Evolutionary conservation across 1,140 invertebrate genomes (phyloP).

Genomic region (Druon quercuslanigerum): DNA sequence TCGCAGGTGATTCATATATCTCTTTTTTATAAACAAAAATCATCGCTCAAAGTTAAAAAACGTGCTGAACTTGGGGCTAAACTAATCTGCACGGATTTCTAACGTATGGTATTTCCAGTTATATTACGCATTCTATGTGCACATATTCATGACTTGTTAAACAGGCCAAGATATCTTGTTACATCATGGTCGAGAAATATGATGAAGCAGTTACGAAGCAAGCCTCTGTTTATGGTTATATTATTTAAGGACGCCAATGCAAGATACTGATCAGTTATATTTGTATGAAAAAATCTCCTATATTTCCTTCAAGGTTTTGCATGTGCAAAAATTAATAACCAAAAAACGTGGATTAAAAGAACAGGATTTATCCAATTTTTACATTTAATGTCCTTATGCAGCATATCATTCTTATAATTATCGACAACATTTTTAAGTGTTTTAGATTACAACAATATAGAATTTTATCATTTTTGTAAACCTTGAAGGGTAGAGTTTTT

Average conservation of each 20-base stretch:
- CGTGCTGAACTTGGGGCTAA: slow-evolving; percentile 27
- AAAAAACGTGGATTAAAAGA: no score
- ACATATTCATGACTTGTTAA: slow-evolving; percentile 2
- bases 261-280: no score
- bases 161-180: slow-evolving; percentile 20
- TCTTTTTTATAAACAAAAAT: slow-evolving; percentile 27
- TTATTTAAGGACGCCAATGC: not conserved
- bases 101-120: not conserved
- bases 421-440: no score
- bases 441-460: no score
- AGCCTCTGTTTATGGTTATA: not conserved
- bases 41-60: slow-evolving; percentile 14
- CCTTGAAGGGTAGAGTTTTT: no score
- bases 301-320: no score
- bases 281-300: no score
- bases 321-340: no score
- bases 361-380: no score
- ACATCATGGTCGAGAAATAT: slow-evolving; percentile 15
- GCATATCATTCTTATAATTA: no score
- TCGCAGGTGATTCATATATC: slow-evolving; percentile 33
- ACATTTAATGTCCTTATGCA: no score
- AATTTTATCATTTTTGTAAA: no score
- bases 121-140: not conserved
- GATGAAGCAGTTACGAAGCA: slow-evolving; percentile 11
- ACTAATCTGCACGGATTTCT: slow-evolving; percentile 7